Evolutionary conservation across 2,113 vertebrate species (phyloP), one percentile per base, ranked within the genome.

Genomic region (Vimba vimba): DNA sequence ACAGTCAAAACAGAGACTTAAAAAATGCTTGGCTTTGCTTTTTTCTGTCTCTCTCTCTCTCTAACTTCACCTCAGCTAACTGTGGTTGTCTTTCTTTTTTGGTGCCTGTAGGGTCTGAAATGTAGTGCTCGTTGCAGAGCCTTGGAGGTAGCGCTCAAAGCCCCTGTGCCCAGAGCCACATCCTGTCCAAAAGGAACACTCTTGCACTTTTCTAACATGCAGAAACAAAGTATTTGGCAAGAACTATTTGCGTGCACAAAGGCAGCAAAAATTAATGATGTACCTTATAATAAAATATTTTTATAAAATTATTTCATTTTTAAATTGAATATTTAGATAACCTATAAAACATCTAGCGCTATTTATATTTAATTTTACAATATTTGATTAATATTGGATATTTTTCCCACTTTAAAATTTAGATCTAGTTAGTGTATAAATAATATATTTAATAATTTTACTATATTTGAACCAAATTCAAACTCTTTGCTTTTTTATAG

Each of bases 151-250:
- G 82, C 86, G 90, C 93, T 90, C 87, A 88, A 89, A 86, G 79
- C 88, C 83, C 78, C 79, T 7, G 90, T 86, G 92, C 94, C 92
- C 89, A 91, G 89, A 93, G 93, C 92, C 92, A 94, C 93, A 93
- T 94, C 94, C 94, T 92, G 92, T 93, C 91, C 89, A 92, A 93
- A 94, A 93, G 89, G 85, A 93, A 91, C 90, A 91, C 88, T 87
- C 91, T 94, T 93, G 94, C 93, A 94, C 89, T 93, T 91, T 94
- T 94, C 87, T 91, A 90, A 89, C 90, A 76, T 75, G 89, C 91
- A 92, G 87, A 90, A 92, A 93, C 90, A 91, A 89, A 91, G 90
- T 86, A 89, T 88, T 93, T 91, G 90, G 78, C 86, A 91, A 88
- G 85, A 91, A 87, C 91, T 91, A 89, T 71, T 88, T 62, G 86